phyloP scores from a whole-genome alignment of 1,140 invertebrate species.

The Sitophilus oryzae region DNA sequence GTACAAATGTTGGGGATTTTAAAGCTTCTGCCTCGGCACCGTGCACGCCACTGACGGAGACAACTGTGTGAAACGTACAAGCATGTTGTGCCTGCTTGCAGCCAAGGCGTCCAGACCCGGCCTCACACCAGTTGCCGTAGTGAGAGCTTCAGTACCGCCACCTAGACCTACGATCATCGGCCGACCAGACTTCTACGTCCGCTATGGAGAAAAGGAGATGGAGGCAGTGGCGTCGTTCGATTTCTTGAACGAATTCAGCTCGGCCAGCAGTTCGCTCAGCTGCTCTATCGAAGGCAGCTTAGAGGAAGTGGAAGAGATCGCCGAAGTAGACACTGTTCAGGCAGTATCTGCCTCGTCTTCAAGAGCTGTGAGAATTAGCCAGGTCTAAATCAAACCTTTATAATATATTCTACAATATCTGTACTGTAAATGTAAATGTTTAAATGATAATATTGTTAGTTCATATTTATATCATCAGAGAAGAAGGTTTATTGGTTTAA shows the following conservation, averaged over 20 bases:
- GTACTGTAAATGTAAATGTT: too few species aligned
- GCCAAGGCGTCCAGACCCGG: slow-evolving; percentile 55
- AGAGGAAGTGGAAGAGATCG: slow-evolving; percentile 22
- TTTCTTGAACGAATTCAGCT: slow-evolving; percentile 65
- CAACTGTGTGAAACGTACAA: slow-evolving; percentile 36
- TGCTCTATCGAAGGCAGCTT: slow-evolving; percentile 46
- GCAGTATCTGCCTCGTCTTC: not conserved
- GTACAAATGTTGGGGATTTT: slow-evolving; percentile 43
- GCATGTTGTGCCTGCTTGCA: slow-evolving; percentile 41
- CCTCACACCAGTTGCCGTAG: slow-evolving; percentile 44
- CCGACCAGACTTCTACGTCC: slow-evolving; percentile 65
- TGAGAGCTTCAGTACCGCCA: slow-evolving; percentile 39
- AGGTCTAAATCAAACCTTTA: slow-evolving; percentile 22
- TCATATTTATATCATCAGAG: too few species aligned
- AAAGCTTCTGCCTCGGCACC: slow-evolving; percentile 43
- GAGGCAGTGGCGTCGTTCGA: slow-evolving; percentile 73
- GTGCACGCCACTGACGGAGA: slow-evolving; percentile 44
- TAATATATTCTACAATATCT: too few species aligned
- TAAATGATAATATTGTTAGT: too few species aligned
- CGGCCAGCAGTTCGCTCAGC: slow-evolving; percentile 46
- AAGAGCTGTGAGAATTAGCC: slow-evolving; percentile 15
- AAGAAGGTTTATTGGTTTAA: too few species aligned
- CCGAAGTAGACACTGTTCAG: slow-evolving; percentile 1
- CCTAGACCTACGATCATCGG: slow-evolving; percentile 63
- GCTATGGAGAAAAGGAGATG: slow-evolving; percentile 69